Evolutionary conservation across 92 coral and sea anemone genomes (phyloP).

Genomic region (Palythoa heliodiscus): DNA sequence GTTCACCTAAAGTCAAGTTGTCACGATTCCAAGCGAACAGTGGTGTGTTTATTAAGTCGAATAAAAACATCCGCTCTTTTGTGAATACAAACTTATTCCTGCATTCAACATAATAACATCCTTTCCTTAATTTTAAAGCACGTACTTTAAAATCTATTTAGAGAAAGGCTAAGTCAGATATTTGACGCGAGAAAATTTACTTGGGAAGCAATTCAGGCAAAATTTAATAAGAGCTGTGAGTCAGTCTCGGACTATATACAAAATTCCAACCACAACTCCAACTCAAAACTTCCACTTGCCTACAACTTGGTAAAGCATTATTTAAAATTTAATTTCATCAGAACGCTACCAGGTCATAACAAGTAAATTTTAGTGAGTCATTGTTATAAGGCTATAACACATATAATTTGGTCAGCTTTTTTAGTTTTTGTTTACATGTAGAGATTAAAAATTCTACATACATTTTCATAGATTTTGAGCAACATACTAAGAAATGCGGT

Average conservation of each 20-base stretch:
- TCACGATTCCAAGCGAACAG: conserved; percentile 12
- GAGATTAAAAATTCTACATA: background rate
- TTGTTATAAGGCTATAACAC: background rate
- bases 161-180: background rate
- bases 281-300: background rate
- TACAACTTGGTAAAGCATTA: background rate
- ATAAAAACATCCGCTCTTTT: conserved; percentile 36
- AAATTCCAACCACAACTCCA: background rate
- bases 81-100: background rate
- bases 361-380: background rate
- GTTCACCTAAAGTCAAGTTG: conserved; percentile 18
- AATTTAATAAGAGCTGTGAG: background rate
- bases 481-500: background rate
- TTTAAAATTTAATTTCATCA: background rate
- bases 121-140: conserved; percentile 15
- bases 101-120: background rate
- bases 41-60: conserved; percentile 12
- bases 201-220: background rate
- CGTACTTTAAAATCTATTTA: background rate
- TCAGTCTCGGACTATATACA: background rate
- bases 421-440: background rate
- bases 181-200: background rate
- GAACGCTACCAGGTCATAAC: background rate
- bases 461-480: background rate
- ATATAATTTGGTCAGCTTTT: too few relatives aligned